Percentiles rank a stretch among this genome's conserved stretches.
Conservation (phyloP, 2,797 vertebrate species). For the Rachycentron canadum region DNA sequence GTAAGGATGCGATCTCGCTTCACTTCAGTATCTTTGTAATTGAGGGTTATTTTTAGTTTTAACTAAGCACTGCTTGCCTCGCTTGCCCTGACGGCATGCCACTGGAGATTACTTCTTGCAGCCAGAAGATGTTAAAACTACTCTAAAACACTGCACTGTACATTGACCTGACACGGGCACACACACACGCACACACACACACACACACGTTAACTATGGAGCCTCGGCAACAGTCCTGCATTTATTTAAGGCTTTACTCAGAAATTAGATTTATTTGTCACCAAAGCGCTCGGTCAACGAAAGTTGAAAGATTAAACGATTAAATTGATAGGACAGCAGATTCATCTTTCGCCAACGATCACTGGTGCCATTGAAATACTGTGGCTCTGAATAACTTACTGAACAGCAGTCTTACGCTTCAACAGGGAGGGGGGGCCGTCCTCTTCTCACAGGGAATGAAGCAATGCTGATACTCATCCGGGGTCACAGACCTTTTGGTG, state of each 20-base stretch:
- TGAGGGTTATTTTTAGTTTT: no score
- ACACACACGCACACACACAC: no score
- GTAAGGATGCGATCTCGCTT: no score
- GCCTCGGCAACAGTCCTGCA: background rate
- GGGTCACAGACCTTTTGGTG: conserved; percentile 17
- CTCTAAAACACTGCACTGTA: background rate
- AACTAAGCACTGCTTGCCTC: no score
- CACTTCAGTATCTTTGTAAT: no score
- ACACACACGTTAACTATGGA: no score
- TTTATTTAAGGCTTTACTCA: background rate
- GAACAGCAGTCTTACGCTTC: conserved; percentile 40
- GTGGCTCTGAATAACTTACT: background rate
- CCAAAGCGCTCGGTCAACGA: background rate
- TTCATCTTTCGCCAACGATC: background rate
- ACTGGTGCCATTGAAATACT: no score
- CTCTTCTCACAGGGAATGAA: conserved; percentile 35
- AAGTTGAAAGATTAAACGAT: background rate
- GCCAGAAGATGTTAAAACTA: background rate
- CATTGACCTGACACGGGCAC: background rate
- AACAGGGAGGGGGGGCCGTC: conserved; percentile 21
- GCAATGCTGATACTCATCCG: conserved; percentile 32
- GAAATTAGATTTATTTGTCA: background rate
- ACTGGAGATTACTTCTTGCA: no score
- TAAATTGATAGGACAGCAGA: background rate
- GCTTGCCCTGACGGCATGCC: no score